Conservation (phyloP, 2,113 vertebrate species). For the Platysteira castanea region DNA sequence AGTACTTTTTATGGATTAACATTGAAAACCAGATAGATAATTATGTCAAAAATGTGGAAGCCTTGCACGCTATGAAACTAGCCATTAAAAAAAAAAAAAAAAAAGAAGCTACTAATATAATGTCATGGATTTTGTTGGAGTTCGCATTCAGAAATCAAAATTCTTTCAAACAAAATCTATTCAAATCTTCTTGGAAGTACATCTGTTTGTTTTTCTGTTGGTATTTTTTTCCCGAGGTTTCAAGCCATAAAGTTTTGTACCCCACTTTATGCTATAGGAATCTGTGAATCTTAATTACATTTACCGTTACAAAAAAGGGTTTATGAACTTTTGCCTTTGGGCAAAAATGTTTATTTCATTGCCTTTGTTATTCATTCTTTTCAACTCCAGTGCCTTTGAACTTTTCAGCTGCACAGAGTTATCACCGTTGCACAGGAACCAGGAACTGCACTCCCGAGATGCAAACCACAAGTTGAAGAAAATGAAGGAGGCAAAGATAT, state of each 20-base stretch:
- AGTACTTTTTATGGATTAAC: neutral
- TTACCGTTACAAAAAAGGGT: slow-evolving; percentile 80
- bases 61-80: neutral
- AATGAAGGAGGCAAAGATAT: slow-evolving; percentile 77
- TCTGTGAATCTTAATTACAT: slow-evolving; percentile 84
- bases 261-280: slow-evolving; percentile 73
- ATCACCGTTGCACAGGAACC: slow-evolving; percentile 80
- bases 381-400: slow-evolving; percentile 82
- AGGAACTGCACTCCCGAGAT: slow-evolving; percentile 70
- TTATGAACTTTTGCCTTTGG: slow-evolving; percentile 83
- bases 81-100: neutral
- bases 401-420: slow-evolving; percentile 83
- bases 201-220: slow-evolving; percentile 63
- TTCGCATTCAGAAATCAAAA: slow-evolving; percentile 30
- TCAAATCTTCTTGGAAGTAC: slow-evolving; percentile 43
- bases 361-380: slow-evolving; percentile 82
- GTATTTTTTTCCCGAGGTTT: slow-evolving; percentile 63
- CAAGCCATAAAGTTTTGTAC: slow-evolving; percentile 67
- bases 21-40: neutral
- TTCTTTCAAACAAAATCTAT: slow-evolving; percentile 40
- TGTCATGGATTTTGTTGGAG: slow-evolving; percentile 8
- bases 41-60: neutral
- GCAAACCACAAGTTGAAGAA: slow-evolving; percentile 77
- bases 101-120: neutral
- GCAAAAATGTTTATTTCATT: slow-evolving; percentile 86